Conservation (phyloP, 1,140 invertebrate genomes). For the Linepithema humile region DNA sequence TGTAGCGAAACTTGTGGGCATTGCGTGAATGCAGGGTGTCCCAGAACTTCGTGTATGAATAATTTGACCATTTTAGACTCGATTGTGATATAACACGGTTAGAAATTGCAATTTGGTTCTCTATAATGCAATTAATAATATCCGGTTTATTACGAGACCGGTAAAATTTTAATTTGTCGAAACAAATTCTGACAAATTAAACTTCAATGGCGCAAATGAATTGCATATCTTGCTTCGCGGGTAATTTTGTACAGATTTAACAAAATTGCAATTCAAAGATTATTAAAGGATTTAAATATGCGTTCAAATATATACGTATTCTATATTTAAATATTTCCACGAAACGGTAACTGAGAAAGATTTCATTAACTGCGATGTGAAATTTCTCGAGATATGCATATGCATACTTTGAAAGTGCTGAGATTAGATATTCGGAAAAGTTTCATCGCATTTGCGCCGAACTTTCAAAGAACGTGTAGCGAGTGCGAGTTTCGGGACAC, state of each 20-base stretch:
- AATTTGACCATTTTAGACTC: not conserved
- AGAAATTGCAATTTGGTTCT: too few relatives aligned
- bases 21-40: not conserved
- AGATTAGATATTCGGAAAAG: not conserved
- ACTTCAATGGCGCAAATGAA: not conserved
- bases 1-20: constrained; percentile 3
- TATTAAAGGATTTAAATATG: not conserved
- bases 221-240: not conserved
- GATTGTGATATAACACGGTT: too few relatives aligned
- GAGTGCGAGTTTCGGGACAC: constrained; percentile 16
- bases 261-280: not conserved
- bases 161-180: not conserved
- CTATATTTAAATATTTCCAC: not conserved
- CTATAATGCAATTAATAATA: not conserved
- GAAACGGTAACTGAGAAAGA: not conserved
- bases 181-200: not conserved
- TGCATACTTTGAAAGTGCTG: not conserved
- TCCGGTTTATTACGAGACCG: not conserved
- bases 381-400: not conserved
- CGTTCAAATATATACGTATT: too few relatives aligned
- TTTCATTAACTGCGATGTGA: not conserved
- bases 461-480: not conserved
- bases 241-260: not conserved
- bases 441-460: not conserved
- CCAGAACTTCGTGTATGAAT: not conserved